Conservation (phyloP, 2,113 vertebrate species). For the Pyxicephalus adspersus region DNA sequence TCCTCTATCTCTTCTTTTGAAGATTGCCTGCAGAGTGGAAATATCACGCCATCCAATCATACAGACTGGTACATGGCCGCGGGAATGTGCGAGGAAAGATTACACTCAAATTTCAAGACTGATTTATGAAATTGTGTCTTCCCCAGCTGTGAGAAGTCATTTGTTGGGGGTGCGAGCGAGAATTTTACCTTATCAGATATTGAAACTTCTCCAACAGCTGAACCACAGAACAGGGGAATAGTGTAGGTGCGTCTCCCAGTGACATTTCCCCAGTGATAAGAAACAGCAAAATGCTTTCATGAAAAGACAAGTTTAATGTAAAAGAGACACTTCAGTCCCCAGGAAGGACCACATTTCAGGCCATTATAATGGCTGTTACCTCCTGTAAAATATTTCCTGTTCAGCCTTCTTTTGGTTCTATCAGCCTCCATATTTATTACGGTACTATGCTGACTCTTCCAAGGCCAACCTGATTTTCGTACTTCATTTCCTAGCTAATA, state of each 20-base stretch:
- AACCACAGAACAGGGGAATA: constrained; percentile 68
- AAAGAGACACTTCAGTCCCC: too few species aligned
- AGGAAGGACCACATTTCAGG: neutral
- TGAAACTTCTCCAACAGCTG: constrained; percentile 68
- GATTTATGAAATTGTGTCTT: constrained; percentile 64
- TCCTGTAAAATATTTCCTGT: too few species aligned
- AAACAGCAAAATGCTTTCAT: constrained; percentile 66
- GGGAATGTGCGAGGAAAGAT: constrained; percentile 67
- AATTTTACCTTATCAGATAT: constrained; percentile 76
- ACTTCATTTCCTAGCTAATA: too few species aligned
- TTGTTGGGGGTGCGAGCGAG: constrained; percentile 59
- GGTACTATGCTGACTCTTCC: too few species aligned
- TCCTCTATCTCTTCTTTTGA: constrained; percentile 64
- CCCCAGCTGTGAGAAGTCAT: constrained; percentile 61
- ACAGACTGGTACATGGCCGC: constrained; percentile 64
- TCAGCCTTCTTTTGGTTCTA: too few species aligned
- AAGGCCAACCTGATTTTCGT: too few species aligned
- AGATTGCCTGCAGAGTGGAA: constrained; percentile 64
- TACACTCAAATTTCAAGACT: constrained; percentile 62
- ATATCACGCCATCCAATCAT: constrained; percentile 64
- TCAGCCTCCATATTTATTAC: too few species aligned
- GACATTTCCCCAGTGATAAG: constrained; percentile 76
- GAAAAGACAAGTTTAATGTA: constrained; percentile 49
- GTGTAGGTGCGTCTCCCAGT: constrained; percentile 68
- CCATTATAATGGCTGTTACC: neutral